A percentile compares a stretch with the other conserved stretches of the same genome.
Evolutionary conservation across 2,888 invertebrate genomes (phyloP).

Genomic region (Bombylius major): DNA sequence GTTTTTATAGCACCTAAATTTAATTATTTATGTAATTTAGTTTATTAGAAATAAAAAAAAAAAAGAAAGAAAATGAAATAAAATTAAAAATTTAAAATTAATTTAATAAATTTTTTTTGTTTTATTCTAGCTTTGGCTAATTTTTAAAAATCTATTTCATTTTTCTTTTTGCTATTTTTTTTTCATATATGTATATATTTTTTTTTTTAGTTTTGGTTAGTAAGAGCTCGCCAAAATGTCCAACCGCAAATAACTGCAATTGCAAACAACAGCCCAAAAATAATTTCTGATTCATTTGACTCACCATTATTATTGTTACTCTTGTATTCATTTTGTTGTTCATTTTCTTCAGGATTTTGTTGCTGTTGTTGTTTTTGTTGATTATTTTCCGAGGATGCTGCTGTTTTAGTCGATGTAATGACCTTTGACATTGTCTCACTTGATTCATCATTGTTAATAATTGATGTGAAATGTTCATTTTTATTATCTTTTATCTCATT

Average conservation of each 20-base stretch:
- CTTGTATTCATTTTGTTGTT: not conserved
- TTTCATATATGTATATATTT: no score
- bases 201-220: constrained; percentile 20
- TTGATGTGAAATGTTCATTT: not conserved
- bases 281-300: constrained; percentile 21
- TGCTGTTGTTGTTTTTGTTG: not conserved
- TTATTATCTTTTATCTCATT: not conserved
- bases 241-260: constrained; percentile 28
- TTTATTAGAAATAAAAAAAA: no score
- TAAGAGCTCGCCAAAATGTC: constrained; percentile 23
- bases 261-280: constrained; percentile 27
- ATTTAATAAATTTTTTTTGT: no score
- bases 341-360: constrained; percentile 11
- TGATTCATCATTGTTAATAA: not conserved
- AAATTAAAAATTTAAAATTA: no score
- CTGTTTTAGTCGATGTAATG: constrained; percentile 17
- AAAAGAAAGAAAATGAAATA: no score
- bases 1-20: no score
- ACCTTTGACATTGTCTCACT: not conserved
- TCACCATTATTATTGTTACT: constrained; percentile 36
- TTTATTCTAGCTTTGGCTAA: no score
- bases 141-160: no score
- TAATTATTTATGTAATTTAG: no score
- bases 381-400: constrained; percentile 6
- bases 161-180: no score